Evolutionary conservation across 2,113 vertebrate genomes (phyloP), one percentile per base, ranked within the genome.

Genomic region (Etheostoma cragini): DNA sequence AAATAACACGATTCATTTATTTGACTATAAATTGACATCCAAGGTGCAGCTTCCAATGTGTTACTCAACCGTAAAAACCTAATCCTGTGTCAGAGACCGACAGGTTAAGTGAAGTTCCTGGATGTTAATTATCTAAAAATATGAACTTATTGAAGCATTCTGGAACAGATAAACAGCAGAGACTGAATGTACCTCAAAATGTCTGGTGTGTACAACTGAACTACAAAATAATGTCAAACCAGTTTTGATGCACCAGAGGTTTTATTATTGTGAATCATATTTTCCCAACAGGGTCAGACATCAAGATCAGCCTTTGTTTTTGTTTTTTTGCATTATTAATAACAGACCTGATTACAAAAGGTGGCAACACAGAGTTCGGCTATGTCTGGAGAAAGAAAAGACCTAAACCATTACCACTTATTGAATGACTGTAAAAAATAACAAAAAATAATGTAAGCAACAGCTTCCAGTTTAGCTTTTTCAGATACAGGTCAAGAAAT

Each of bases 241-340:
- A 11, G 19, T 65, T 78, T 85, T 91, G 68, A 83, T 91, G 85
- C 87, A 92, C 88, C 76, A 57, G 57, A 77, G 76, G 38, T 75
- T 93, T 92, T 92, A 90, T 93, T 94, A 81, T 91, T 79, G 79
- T 85, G 85, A 89, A 42, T 42, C 38, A 38, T 8, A 38, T 3
- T 85, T 81, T 84, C 35, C 47, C 79, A 78, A 69, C 50, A 81
- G 76, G 84, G 68, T 86, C 66, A 89, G 67, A 86, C 79, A 85
- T 72, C 54, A 85, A 66, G 8, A 83, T 67, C 19, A 66, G 60
- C 58, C 0, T 22, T 52, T 45, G 30, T 30, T 30, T 26, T 26
- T 42, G 82, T 85, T 89, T 79, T 49, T 66, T 17, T 15, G 68
- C 53, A 78, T 86, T 75, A 72, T 58, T 68, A 82, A 87, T 56